Evolutionary conservation across 2,888 invertebrate species (phyloP).

Genomic region (Lasioglossum figueresi): DNA sequence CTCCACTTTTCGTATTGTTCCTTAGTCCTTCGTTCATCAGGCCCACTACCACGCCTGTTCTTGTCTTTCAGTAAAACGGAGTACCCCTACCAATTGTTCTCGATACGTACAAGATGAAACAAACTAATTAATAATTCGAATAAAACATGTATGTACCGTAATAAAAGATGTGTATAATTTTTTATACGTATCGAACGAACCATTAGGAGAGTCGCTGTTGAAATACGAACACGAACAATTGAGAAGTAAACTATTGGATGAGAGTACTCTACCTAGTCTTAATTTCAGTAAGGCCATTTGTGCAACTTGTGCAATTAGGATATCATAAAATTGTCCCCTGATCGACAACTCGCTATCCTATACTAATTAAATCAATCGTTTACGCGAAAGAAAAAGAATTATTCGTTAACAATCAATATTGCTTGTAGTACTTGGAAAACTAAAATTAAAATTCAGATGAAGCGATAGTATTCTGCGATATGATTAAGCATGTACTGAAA

Average conservation of each 20-base stretch:
- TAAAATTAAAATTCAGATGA: conserved; percentile 66
- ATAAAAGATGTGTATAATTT: not conserved
- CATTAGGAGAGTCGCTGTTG: not conserved
- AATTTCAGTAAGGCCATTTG: conserved; percentile 63
- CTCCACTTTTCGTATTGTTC: too few species aligned
- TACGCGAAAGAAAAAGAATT: conserved; percentile 20
- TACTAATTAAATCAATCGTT: conserved; percentile 18
- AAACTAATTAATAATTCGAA: not conserved
- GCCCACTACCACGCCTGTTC: too few species aligned
- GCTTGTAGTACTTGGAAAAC: conserved; percentile 37
- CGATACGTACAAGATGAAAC: not conserved
- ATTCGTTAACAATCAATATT: conserved; percentile 40
- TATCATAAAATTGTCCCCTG: conserved; percentile 6
- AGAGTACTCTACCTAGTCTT: conserved; percentile 9
- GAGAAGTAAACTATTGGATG: not conserved
- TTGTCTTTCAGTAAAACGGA: too few species aligned
- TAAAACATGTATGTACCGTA: not conserved
- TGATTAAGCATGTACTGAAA: conserved; percentile 83
- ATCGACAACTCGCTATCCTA: conserved; percentile 14
- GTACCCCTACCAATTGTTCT: not conserved
- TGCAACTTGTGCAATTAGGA: conserved; percentile 51
- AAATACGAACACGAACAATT: not conserved
- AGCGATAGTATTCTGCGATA: conserved; percentile 82
- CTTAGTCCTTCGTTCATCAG: too few species aligned
- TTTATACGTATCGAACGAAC: too few species aligned